Conservation (phyloP, 2,888 invertebrate genomes). For the Diarsia dahlii region DNA sequence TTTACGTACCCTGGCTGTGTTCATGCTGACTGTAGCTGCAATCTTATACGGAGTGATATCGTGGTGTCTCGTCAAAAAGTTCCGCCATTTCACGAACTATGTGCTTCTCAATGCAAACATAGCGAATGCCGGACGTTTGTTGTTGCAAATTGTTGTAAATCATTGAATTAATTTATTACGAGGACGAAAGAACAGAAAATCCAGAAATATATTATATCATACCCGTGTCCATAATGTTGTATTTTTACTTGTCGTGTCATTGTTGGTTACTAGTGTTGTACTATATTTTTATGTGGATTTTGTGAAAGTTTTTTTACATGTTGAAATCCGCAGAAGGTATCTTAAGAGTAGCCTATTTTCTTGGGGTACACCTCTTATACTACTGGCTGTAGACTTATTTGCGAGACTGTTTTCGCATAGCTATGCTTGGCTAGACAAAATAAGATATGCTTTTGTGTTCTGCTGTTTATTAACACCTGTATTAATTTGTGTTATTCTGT, state of each 20-base stretch:
- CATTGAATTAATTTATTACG: background rate
- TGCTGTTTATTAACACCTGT: slow-evolving; percentile 1
- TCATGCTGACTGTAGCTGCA: background rate
- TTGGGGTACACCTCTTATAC: slow-evolving; percentile 2
- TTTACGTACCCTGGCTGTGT: background rate
- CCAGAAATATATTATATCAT: background rate
- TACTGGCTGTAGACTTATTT: too few species aligned
- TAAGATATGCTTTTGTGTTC: background rate
- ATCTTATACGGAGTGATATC: slow-evolving; percentile 7
- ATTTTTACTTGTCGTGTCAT: background rate
- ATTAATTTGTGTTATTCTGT: background rate
- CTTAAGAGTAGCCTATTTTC: slow-evolving; percentile 15
- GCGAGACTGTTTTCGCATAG: too few species aligned
- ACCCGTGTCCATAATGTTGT: background rate
- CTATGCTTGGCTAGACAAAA: background rate
- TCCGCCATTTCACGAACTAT: background rate
- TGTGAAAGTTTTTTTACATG: slow-evolving; percentile 24
- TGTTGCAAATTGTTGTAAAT: background rate
- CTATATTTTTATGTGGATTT: slow-evolving; percentile 22
- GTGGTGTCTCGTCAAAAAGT: slow-evolving; percentile 2
- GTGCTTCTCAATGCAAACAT: background rate
- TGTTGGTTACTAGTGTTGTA: slow-evolving; percentile 32
- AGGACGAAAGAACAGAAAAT: too few species aligned
- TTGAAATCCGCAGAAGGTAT: slow-evolving; percentile 13
- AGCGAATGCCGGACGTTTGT: background rate